Conservation (phyloP, 2,797 vertebrate genomes). For the Cryptoblepharus egeriae region DNA sequence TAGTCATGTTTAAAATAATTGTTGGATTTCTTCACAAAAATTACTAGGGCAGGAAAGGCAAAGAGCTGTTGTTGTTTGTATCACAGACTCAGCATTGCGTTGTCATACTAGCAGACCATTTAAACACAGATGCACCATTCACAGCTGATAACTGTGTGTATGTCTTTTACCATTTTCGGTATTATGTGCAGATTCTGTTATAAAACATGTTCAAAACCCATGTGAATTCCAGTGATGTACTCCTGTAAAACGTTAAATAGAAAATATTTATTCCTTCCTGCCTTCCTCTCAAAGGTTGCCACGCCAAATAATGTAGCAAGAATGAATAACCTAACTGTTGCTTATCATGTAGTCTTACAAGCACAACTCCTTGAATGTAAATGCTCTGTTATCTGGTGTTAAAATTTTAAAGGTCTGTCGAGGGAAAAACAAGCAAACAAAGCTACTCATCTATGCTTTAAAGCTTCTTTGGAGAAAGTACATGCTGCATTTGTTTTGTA, state of each 20-base stretch:
- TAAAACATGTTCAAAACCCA: too few species aligned
- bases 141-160: too few species aligned
- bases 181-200: too few species aligned
- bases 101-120: too few species aligned
- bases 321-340: background rate
- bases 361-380: background rate
- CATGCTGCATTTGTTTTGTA: background rate
- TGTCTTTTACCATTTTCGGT: too few species aligned
- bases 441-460: background rate
- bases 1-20: background rate
- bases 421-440: background rate
- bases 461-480: background rate
- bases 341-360: background rate
- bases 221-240: background rate
- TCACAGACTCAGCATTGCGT: too few species aligned
- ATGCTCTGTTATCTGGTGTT: background rate
- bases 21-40: too few species aligned
- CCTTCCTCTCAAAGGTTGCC: background rate
- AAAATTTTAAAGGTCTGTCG: background rate
- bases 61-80: too few species aligned
- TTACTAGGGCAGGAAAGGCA: too few species aligned
- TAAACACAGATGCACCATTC: too few species aligned
- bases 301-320: background rate
- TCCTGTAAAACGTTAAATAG: background rate
- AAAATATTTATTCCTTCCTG: background rate